Percentiles rank a stretch among this genome's conserved stretches.
These are phyloP conservation scores for Augochlora pura DNA, from an alignment of 1,140 invertebrate genomes.

Conservation along the genomic window DNA sequence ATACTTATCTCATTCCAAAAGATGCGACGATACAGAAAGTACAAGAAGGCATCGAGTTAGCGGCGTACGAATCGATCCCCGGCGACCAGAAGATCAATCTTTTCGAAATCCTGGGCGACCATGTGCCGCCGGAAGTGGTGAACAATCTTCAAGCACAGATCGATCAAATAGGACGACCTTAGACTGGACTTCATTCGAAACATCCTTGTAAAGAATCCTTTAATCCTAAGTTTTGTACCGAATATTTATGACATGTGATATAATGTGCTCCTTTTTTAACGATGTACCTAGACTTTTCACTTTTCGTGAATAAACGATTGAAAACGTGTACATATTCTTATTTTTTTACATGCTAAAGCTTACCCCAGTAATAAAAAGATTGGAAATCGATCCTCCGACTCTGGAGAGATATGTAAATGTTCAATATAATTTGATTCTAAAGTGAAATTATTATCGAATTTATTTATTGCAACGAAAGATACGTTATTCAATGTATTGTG, in stretches of 20 bases:
- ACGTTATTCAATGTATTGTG: slow-evolving; percentile 17
- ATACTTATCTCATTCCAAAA: slow-evolving; percentile 90
- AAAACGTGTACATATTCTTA: slow-evolving; percentile 9
- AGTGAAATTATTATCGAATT: background rate
- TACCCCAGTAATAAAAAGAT: too few species aligned
- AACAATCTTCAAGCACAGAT: slow-evolving; percentile 91
- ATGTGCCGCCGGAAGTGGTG: slow-evolving; percentile 91
- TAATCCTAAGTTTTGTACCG: slow-evolving; percentile 44
- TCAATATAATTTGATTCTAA: too few species aligned
- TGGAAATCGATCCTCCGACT: too few species aligned
- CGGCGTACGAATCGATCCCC: slow-evolving; percentile 90
- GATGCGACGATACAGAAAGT: slow-evolving; percentile 93
- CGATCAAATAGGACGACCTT: slow-evolving; percentile 88
- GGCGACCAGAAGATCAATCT: slow-evolving; percentile 90
- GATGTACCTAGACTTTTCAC: slow-evolving; percentile 35
- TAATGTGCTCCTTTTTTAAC: slow-evolving; percentile 24
- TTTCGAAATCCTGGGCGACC: slow-evolving; percentile 89
- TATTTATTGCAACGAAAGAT: background rate
- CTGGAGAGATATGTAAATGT: too few species aligned
- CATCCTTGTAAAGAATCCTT: slow-evolving; percentile 46
- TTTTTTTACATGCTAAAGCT: too few species aligned
- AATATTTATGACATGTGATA: slow-evolving; percentile 64
- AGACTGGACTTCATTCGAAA: slow-evolving; percentile 38
- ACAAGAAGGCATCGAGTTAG: slow-evolving; percentile 90
- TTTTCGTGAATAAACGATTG: slow-evolving; percentile 59